phyloP scores from a whole-genome alignment of 2,888 invertebrate species.

The Macaria notata region DNA sequence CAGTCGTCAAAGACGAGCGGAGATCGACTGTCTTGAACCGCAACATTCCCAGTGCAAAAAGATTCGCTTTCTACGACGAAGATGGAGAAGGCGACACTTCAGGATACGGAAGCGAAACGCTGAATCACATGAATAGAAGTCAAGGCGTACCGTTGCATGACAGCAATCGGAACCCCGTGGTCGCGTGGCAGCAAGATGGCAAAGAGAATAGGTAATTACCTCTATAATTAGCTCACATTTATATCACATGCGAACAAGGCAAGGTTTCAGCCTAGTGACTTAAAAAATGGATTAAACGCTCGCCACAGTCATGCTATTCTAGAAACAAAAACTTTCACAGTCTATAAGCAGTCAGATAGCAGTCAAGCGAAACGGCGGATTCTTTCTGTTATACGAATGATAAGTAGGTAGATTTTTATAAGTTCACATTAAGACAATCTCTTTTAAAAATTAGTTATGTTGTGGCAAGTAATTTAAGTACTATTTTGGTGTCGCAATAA shows the following conservation, averaged over 20 bases:
- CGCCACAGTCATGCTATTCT: slow-evolving; percentile 24
- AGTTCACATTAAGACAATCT: slow-evolving; percentile 18
- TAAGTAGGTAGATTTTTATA: slow-evolving; percentile 25
- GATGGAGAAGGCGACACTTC: slow-evolving; percentile 89
- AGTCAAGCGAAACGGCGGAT: slow-evolving; percentile 32
- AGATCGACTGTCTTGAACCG: slow-evolving; percentile 57
- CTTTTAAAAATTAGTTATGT: slow-evolving; percentile 8
- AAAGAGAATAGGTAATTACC: slow-evolving; percentile 61
- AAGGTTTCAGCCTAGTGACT: slow-evolving; percentile 19
- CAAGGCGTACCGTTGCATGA: slow-evolving; percentile 51
- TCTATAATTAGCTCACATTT: slow-evolving; percentile 12
- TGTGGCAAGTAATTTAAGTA: neutral
- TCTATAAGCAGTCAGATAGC: slow-evolving; percentile 30
- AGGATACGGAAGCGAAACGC: slow-evolving; percentile 91
- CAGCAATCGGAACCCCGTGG: slow-evolving; percentile 54
- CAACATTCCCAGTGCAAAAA: slow-evolving; percentile 69
- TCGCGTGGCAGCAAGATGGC: slow-evolving; percentile 72
- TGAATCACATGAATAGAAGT: slow-evolving; percentile 75
- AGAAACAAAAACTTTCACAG: slow-evolving; percentile 33
- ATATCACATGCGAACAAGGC: slow-evolving; percentile 20
- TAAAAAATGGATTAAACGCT: slow-evolving; percentile 20
- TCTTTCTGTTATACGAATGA: slow-evolving; percentile 28
- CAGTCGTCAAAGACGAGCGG: slow-evolving; percentile 58
- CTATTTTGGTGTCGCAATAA: too few species aligned
- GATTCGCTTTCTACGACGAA: slow-evolving; percentile 76